Conservation (phyloP, 2,113 vertebrate species). For the Pelvicachromis taeniatus region DNA sequence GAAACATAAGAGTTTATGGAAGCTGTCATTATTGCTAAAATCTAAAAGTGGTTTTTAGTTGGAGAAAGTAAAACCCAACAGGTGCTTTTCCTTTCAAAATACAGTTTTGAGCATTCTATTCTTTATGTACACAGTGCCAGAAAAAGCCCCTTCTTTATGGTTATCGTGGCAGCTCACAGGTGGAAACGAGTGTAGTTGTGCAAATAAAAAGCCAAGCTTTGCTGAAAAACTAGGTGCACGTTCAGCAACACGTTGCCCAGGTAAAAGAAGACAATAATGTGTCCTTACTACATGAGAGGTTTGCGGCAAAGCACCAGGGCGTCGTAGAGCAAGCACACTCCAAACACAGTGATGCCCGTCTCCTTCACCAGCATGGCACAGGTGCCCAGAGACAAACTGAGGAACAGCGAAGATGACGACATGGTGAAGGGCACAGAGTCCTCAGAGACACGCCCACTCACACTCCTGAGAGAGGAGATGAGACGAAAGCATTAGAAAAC, state of each 20-base stretch:
- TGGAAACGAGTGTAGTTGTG: background rate
- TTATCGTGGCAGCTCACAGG: background rate
- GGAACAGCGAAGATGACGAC: constrained; percentile 76
- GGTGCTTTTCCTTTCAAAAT: background rate
- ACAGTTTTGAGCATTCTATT: background rate
- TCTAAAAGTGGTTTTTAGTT: background rate
- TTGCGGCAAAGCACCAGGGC: constrained; percentile 82
- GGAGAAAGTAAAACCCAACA: background rate
- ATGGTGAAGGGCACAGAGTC: constrained; percentile 77
- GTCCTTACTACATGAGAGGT: constrained; percentile 79
- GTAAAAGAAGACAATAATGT: background rate
- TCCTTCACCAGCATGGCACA: constrained; percentile 98
- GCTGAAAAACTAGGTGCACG: background rate
- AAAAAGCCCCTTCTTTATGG: background rate
- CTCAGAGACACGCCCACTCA: constrained; percentile 69
- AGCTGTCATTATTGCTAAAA: background rate
- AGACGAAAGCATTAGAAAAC: background rate
- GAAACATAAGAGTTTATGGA: no score
- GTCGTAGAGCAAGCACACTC: constrained; percentile 90
- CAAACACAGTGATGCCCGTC: constrained; percentile 93
- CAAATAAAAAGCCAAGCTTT: background rate
- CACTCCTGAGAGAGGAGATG: constrained; percentile 75
- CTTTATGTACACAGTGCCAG: background rate
- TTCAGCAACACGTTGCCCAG: background rate
- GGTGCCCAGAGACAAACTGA: constrained; percentile 87